Evolutionary conservation across 2,888 invertebrate genomes (phyloP), one percentile per base, ranked within the genome.

Genomic region (Ariolimax columbianus): DNA sequence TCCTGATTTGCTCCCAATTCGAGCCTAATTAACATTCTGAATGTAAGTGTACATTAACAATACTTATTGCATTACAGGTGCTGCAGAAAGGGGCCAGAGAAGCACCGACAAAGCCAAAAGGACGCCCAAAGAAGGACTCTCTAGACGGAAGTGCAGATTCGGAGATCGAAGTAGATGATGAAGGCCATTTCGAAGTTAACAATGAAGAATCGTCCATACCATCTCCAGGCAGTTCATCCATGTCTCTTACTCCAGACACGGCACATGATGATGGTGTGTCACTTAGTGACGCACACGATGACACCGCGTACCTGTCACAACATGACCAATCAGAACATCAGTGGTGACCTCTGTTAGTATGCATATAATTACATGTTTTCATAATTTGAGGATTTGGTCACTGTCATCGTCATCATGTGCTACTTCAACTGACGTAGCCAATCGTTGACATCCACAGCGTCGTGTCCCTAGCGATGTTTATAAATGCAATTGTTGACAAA

Each of bases 101-200:
- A 83, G 90, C 94, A 11, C 94, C 94, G 0, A 94, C 94, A 3
- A 94, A 94, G 89, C 94, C 94, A 7, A 94, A 94, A 91, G 94
- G 94, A 9, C 87, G 94, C 77, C 94, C 94, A 6, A 93, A 93
- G 88, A 94, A 94, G 86, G 91, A 91, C 86, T 84, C 90, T 87
- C 66, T 86, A n/a, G 88, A 88, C 19, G 83, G 38, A 4, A 66
- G 77, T 63, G 73, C 59, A 17, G 85, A 85, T n/a, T 77, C 80
- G 0, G 84, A 84, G 38, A 70, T 80, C 23, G 79, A 79, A 17
- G 84, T 84, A 0, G 75, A 80, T 30, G 84, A 84, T 33, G 72
- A 79, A 9, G 59, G 73, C n/a, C 30, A 30, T 7, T 66, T 47
- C 47, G 77, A 77, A 40, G 9, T 72, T 30, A 51, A 33, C 23